These are phyloP conservation scores for Sinella curviseta DNA, from an alignment of 1,140 invertebrate species.

Conservation along the genomic window DNA sequence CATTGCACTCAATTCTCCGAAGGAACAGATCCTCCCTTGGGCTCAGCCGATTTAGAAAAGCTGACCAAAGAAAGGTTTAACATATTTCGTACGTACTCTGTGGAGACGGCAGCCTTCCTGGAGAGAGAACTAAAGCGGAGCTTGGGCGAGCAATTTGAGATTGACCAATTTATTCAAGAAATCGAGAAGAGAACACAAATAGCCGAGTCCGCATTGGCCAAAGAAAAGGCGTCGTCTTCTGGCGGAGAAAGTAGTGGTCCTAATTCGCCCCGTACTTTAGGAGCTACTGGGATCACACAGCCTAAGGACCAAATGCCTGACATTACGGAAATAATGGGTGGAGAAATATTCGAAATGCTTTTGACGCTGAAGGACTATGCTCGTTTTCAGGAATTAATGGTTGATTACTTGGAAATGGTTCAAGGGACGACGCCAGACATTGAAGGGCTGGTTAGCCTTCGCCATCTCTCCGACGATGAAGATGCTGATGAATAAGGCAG, in stretches of 20 bases:
- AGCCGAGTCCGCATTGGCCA: too few relatives aligned
- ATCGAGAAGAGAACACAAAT: neutral
- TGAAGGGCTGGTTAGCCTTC: neutral
- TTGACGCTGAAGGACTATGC: neutral
- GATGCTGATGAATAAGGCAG: too few relatives aligned
- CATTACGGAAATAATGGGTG: neutral
- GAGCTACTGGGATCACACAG: too few relatives aligned
- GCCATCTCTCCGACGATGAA: too few relatives aligned
- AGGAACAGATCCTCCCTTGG: neutral
- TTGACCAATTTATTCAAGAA: neutral
- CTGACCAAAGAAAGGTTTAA: neutral
- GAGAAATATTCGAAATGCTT: neutral
- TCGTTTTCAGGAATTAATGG: conserved; percentile 12
- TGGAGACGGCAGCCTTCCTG: neutral
- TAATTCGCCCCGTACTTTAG: too few relatives aligned
- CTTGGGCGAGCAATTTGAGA: neutral
- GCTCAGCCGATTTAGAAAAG: too few relatives aligned
- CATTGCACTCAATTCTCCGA: neutral
- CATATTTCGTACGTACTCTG: conserved; percentile 1
- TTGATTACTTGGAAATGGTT: neutral
- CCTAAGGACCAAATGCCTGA: neutral
- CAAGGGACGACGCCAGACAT: neutral
- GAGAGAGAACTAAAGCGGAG: neutral
- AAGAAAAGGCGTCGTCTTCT: too few relatives aligned
- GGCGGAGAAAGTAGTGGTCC: too few relatives aligned